phyloP scores from a whole-genome alignment of 2,888 invertebrate species.

The Leptarthrus brevirostris region DNA sequence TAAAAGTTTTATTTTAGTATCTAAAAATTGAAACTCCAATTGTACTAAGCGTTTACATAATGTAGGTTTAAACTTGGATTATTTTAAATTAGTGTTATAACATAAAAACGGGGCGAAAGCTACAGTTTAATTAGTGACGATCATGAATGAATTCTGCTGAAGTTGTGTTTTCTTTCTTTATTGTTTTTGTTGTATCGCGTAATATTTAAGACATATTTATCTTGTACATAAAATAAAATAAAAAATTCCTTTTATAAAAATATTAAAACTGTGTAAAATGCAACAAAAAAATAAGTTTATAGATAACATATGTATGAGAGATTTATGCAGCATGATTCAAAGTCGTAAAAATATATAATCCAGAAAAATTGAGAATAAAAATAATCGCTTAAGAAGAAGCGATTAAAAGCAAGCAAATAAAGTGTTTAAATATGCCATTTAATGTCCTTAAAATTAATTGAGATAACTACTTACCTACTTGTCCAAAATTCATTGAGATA shows the following conservation, averaged over 20 bases:
- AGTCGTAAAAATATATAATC: not conserved
- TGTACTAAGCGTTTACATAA: too few relatives aligned
- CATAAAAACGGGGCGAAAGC: too few relatives aligned
- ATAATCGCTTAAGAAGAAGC: conserved; percentile 4
- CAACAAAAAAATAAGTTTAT: conserved; percentile 6
- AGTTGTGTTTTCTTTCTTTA: conserved; percentile 1
- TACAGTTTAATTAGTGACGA: too few relatives aligned
- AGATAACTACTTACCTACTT: too few relatives aligned
- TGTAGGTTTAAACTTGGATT: too few relatives aligned
- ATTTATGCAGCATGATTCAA: not conserved
- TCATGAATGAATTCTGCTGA: not conserved
- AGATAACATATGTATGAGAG: conserved; percentile 3
- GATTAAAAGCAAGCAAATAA: not conserved
- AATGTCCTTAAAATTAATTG: too few relatives aligned
- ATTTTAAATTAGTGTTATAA: too few relatives aligned
- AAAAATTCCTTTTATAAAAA: conserved; percentile 2
- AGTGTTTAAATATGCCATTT: too few relatives aligned
- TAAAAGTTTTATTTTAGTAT: too few relatives aligned
- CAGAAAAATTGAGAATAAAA: not conserved
- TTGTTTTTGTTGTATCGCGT: conserved; percentile 11
- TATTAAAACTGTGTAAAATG: conserved; percentile 4
- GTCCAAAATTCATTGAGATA: too few relatives aligned
- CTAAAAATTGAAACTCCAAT: too few relatives aligned
- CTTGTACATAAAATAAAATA: conserved; percentile 4
- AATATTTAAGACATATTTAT: conserved; percentile 7